These are phyloP conservation scores for Oceanodroma leucorhoa DNA, from an alignment of 2,797 vertebrate genomes.

Conservation along the genomic window DNA sequence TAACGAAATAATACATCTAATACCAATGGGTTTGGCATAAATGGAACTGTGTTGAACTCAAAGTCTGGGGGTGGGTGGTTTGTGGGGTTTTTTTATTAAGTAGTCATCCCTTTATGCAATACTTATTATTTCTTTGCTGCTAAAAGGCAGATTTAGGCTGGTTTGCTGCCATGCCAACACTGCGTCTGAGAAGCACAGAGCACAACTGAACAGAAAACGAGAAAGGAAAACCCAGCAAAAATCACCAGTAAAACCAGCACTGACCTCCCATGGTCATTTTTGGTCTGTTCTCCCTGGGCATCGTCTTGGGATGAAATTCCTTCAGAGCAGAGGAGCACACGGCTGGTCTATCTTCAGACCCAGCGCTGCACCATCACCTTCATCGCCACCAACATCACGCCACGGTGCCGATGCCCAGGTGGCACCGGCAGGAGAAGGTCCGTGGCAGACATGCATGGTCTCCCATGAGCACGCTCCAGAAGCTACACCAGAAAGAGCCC, in stretches of 20 bases:
- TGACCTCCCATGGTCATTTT: rapidly evolving
- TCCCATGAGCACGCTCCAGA: rapidly evolving
- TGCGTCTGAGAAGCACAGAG: no score
- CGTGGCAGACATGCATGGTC: rapidly evolving
- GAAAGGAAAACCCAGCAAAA: not conserved
- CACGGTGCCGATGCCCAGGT: rapidly evolving
- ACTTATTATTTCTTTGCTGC: not conserved
- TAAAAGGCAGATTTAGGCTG: not conserved
- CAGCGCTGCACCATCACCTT: not conserved
- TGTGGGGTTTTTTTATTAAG: not conserved
- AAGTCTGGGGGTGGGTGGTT: not conserved
- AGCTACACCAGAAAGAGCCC: rapidly evolving
- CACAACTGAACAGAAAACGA: rapidly evolving
- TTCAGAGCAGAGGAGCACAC: not conserved
- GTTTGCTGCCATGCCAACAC: not conserved
- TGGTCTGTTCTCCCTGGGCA: rapidly evolving
- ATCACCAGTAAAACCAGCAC: not conserved
- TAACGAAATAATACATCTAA: rapidly evolving
- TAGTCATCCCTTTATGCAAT: not conserved
- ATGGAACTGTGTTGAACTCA: not conserved
- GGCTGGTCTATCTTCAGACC: not conserved
- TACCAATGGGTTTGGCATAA: not conserved
- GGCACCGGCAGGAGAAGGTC: rapidly evolving
- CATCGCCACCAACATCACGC: rapidly evolving
- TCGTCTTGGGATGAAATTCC: rapidly evolving